Evolutionary conservation across 2,113 vertebrate genomes (phyloP), one percentile per base, ranked within the genome.

Genomic region (Columba janthina): DNA sequence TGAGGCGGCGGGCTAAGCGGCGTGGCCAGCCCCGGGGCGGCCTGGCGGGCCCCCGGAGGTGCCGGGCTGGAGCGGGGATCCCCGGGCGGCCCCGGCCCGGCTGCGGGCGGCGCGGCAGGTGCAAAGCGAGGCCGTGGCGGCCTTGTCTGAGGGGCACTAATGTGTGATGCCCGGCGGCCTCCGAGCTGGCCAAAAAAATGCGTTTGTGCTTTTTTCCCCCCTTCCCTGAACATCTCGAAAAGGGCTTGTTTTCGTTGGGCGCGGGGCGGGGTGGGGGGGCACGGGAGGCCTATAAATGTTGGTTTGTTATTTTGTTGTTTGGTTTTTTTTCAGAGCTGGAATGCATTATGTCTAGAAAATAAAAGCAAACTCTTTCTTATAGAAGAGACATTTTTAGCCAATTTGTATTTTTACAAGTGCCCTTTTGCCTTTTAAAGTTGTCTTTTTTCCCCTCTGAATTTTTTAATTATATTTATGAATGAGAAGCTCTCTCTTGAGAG

Each of bases 121-220:
- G 20, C 2, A 51, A 17, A 17, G 53, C 2, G 54, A 24, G 18
- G 70, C 11, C 32, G 3, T 4, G 11, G 11, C 2, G n/a, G 1
- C 56, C 26, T 5, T 0, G 38, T 2, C 4, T 4, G 62, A 0
- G 0, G 44, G 40, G 10, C 6, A 2, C 3, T 3, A 5, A 9
- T 20, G 54, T 17, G 2, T 12, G 62, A 10, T 18, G 54, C 20
- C 20, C 14, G 44, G 11, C 24, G 54, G 46, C 56, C 60, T 73
- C 29, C 48, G 2, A 4, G 12, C 48, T 15, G 42, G 2, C 8
- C 2, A 5, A 7, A 9, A 16, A 9, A 48, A 4, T 0, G 15
- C 7, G 1, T 8, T 38, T 29, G 32, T 11, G n/a, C n/a, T 31
- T 18, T 17, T 16, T 7, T 2, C 9, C 4, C 11, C 4, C 11